Evolutionary conservation across 2,797 vertebrate species (phyloP).

Genomic region (Poeciliopsis gracilis): DNA sequence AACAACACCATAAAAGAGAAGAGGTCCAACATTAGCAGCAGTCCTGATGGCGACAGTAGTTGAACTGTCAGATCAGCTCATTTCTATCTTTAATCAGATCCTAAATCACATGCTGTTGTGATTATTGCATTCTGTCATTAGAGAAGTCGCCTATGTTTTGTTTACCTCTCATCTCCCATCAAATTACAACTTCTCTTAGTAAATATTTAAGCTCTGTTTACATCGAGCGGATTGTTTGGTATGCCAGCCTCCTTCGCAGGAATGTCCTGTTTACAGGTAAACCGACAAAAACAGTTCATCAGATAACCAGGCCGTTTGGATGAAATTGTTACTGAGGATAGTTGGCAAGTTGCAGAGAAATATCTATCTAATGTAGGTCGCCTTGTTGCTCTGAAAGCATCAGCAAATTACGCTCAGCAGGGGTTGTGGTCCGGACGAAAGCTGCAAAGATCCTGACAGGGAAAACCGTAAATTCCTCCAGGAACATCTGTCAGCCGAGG

Average conservation of each 20-base stretch:
- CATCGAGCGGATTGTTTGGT: neutral
- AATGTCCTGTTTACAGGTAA: constrained; percentile 58
- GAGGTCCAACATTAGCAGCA: constrained; percentile 42
- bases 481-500: constrained; percentile 5
- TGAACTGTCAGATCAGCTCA: constrained; percentile 2
- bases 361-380: neutral
- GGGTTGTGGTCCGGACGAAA: neutral
- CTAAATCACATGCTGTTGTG: constrained; percentile 11
- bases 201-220: constrained; percentile 23
- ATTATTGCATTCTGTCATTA: neutral
- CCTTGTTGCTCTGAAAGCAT: neutral
- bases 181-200: neutral
- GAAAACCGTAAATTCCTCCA: neutral
- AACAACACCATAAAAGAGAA: constrained; percentile 63
- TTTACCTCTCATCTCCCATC: constrained; percentile 2
- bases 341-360: neutral
- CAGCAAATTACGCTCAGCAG: neutral
- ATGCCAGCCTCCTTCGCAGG: constrained; percentile 8
- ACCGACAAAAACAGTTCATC: constrained; percentile 16
- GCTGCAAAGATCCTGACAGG: neutral
- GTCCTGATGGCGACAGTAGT: constrained; percentile 29
- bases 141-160: neutral
- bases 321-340: neutral
- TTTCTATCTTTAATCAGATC: neutral
- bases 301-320: constrained; percentile 9